Percentiles rank a stretch among this genome's conserved stretches.
These are phyloP conservation scores for Trissoscelio sp. DNA, from an alignment of 2,888 invertebrate species.

Conservation along the genomic window DNA sequence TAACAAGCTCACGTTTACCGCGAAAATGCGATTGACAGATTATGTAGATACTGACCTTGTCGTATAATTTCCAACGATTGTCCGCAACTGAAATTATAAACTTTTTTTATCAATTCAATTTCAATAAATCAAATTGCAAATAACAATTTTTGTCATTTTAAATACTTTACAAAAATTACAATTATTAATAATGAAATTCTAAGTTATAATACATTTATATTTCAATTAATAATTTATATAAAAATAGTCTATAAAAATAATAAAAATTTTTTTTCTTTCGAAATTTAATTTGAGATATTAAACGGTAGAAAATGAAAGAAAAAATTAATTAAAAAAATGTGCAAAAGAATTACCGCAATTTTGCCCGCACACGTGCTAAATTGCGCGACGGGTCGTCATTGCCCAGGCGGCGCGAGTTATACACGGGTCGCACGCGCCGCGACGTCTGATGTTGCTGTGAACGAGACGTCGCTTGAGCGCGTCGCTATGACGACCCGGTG, in stretches of 20 bases:
- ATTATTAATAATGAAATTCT: too few species aligned
- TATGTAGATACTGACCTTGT: conserved; percentile 63
- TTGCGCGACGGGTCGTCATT: conserved; percentile 47
- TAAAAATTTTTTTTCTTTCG: too few species aligned
- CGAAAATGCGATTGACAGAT: conserved; percentile 59
- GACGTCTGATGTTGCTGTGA: conserved; percentile 56
- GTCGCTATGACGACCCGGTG: conserved; percentile 50
- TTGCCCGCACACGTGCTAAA: conserved; percentile 9
- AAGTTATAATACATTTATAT: too few species aligned
- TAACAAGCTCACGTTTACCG: conserved; percentile 58
- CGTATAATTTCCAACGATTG: conserved; percentile 9
- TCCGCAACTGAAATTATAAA: conserved; percentile 19
- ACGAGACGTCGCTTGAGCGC: conserved; percentile 26
- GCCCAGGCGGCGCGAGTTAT: conserved; percentile 31
- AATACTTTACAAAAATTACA: too few species aligned
- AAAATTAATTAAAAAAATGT: conserved; percentile 4
- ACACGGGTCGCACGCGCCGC: conserved; percentile 51
- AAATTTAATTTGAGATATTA: too few species aligned
- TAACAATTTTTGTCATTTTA: too few species aligned
- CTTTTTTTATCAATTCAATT: background rate
- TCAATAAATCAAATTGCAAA: too few species aligned
- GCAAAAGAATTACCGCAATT: conserved; percentile 4
- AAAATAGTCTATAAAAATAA: too few species aligned
- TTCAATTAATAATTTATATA: too few species aligned
- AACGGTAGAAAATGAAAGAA: too few species aligned